These are phyloP conservation scores for Tetraodon nigroviridis DNA, from an alignment of 2,113 vertebrate species.

Conservation along the genomic window DNA sequence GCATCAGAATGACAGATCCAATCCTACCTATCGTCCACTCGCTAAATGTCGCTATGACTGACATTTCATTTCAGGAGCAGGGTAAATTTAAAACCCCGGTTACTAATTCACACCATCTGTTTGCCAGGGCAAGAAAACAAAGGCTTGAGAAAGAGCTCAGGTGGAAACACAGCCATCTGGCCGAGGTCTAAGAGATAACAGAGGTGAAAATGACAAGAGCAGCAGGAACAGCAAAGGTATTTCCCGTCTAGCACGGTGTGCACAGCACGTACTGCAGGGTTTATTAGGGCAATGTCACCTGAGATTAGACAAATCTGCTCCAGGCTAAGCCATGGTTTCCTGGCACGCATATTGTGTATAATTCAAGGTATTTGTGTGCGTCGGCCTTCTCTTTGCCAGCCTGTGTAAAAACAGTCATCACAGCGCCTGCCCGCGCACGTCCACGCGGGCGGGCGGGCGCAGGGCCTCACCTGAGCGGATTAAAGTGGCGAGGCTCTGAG, in stretches of 20 bases:
- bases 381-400: constrained; percentile 2
- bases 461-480: constrained; percentile 72
- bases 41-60: background rate
- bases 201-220: constrained; percentile 8
- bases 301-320: constrained; percentile 70
- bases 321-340: constrained; percentile 63
- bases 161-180: constrained; percentile 16
- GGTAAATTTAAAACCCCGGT: background rate
- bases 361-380: constrained; percentile 19
- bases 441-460: constrained; percentile 5
- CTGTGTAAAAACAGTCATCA: constrained; percentile 14
- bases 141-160: constrained; percentile 13
- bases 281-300: constrained; percentile 66
- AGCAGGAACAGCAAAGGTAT: background rate
- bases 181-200: constrained; percentile 11
- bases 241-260: constrained; percentile 4
- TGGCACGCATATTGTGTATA: constrained; percentile 40
- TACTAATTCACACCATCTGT: constrained; percentile 21
- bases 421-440: constrained; percentile 14
- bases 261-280: constrained; percentile 43
- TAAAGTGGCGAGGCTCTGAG: constrained; percentile 71
- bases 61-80: constrained; percentile 4
- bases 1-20: no score
- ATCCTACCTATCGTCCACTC: no score
- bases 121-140: constrained; percentile 8